These are phyloP conservation scores for Boloria selene DNA, from an alignment of 2,888 invertebrate genomes.

Conservation along the genomic window DNA sequence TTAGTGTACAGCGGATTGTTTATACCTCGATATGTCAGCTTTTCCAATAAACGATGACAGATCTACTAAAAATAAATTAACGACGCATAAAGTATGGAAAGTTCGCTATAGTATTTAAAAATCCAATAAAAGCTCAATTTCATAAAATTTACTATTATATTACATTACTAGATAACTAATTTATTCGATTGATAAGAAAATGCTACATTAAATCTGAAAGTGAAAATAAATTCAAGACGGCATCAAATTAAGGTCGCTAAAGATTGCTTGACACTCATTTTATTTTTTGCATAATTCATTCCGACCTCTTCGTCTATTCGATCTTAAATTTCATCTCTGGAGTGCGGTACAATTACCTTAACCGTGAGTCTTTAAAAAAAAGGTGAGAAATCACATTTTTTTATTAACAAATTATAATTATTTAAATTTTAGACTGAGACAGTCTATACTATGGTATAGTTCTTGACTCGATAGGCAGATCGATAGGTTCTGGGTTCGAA, in stretches of 20 bases:
- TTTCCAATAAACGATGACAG: not conserved
- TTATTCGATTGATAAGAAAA: constrained; percentile 22
- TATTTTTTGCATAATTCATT: constrained; percentile 46
- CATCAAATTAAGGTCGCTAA: constrained; percentile 38
- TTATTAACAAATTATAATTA: not conserved
- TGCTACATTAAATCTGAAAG: constrained; percentile 36
- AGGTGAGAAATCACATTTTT: constrained; percentile 8
- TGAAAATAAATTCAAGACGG: constrained; percentile 42
- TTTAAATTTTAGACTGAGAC: too few species aligned
- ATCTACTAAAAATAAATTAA: not conserved
- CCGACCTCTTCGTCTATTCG: constrained; percentile 39
- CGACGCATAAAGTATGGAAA: not conserved
- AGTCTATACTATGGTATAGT: too few species aligned
- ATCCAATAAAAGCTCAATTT: constrained; percentile 5
- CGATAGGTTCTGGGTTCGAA: too few species aligned
- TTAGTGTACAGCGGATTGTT: too few species aligned
- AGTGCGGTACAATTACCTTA: constrained; percentile 40
- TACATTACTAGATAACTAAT: constrained; percentile 7
- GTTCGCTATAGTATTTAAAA: not conserved
- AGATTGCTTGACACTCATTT: constrained; percentile 44
- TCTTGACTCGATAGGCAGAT: too few species aligned
- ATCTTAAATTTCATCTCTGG: constrained; percentile 40
- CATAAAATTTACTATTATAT: constrained; percentile 16
- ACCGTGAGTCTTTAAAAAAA: constrained; percentile 32
- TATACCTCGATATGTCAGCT: too few species aligned